Evolutionary conservation across 2,113 vertebrate species (phyloP).

Genomic region (Paralichthys olivaceus): DNA sequence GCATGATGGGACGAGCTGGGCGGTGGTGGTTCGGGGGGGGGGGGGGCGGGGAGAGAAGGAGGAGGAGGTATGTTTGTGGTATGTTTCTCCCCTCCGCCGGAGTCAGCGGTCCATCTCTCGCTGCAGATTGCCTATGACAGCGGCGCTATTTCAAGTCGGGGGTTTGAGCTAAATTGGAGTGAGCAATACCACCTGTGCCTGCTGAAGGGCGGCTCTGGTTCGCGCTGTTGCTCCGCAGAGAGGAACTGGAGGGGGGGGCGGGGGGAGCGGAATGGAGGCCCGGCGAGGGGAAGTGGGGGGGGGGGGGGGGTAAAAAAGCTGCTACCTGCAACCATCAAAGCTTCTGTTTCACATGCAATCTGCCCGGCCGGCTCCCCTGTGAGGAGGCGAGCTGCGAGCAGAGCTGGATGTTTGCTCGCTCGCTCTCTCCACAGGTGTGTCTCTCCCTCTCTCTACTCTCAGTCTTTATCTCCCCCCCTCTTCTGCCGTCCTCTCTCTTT

Average conservation of each 20-base stretch:
- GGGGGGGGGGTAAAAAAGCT: slow-evolving; percentile 50
- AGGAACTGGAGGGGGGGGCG: slow-evolving; percentile 27
- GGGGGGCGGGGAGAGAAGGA: background rate
- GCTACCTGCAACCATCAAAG: slow-evolving; percentile 82
- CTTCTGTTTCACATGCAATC: slow-evolving; percentile 70
- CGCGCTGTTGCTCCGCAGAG: slow-evolving; percentile 54
- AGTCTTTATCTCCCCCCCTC: slow-evolving; percentile 11
- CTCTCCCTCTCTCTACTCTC: slow-evolving; percentile 19
- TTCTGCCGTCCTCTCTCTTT: background rate
- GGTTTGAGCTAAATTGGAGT: slow-evolving; percentile 84
- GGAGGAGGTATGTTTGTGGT: slow-evolving; percentile 11
- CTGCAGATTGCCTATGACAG: slow-evolving; percentile 82
- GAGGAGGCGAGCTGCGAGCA: slow-evolving; percentile 62
- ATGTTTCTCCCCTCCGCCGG: slow-evolving; percentile 24
- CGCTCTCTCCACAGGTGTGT: slow-evolving; percentile 19
- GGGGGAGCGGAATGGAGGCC: background rate
- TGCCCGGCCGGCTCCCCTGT: slow-evolving; percentile 70
- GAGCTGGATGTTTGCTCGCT: slow-evolving; percentile 38
- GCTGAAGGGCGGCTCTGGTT: slow-evolving; percentile 72
- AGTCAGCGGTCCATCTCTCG: slow-evolving; percentile 74
- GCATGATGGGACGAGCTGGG: slow-evolving; percentile 60
- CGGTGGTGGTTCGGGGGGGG: slow-evolving; percentile 5
- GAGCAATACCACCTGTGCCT: slow-evolving; percentile 84
- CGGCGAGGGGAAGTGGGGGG: slow-evolving; percentile 22
- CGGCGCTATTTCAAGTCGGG: slow-evolving; percentile 78